Percentiles rank a stretch among this genome's conserved stretches.
Evolutionary conservation across 2,797 vertebrate genomes (phyloP).

Genomic region (Gymnocypris eckloni): DNA sequence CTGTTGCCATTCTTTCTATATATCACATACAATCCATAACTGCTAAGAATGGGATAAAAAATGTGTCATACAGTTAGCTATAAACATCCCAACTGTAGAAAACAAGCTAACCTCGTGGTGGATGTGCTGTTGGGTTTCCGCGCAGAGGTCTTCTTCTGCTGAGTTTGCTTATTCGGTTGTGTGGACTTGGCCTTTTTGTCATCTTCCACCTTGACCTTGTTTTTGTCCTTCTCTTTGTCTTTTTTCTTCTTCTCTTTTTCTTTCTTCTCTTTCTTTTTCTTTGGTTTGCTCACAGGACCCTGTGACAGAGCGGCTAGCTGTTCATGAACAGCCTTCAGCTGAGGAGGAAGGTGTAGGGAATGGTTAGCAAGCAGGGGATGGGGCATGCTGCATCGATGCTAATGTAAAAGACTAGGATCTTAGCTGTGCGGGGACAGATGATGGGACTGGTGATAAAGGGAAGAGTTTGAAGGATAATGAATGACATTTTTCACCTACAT

Average conservation of each 20-base stretch:
- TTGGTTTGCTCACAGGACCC: constrained; percentile 98
- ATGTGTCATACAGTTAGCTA: neutral
- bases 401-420: constrained; percentile 44
- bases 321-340: constrained; percentile 98
- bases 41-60: neutral
- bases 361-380: constrained; percentile 48
- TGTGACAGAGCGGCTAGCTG: constrained; percentile 97
- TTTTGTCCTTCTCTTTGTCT: constrained; percentile 86
- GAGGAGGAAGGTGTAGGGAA: constrained; percentile 58
- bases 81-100: neutral
- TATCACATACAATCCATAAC: neutral
- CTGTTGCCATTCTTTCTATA: neutral
- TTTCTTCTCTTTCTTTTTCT: constrained; percentile 98
- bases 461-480: constrained; percentile 42
- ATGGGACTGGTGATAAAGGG: constrained; percentile 49
- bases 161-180: constrained; percentile 84
- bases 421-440: constrained; percentile 45
- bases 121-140: constrained; percentile 93
- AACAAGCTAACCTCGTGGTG: constrained; percentile 77
- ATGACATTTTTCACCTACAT: constrained; percentile 31
- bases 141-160: constrained; percentile 87
- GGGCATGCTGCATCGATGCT: constrained; percentile 26
- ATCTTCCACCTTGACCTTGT: constrained; percentile 85
- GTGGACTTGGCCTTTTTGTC: constrained; percentile 87
- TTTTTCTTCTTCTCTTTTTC: constrained; percentile 90